Evolutionary conservation across 2,113 vertebrate genomes (phyloP), one percentile per base, ranked within the genome.

Genomic region (Galemys pyrenaicus): DNA sequence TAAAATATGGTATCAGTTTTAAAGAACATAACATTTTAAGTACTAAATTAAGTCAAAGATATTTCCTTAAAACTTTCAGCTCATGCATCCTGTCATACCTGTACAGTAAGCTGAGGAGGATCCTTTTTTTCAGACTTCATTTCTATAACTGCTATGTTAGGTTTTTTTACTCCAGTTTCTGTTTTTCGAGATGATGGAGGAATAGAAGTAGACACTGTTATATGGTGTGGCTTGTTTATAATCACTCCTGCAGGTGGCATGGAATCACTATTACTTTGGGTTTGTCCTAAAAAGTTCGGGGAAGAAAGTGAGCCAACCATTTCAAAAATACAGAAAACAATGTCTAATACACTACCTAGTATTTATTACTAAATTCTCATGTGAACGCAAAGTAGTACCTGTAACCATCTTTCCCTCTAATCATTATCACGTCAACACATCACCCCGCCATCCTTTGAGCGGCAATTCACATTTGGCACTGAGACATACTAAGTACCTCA

Each of bases 81-180:
- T 91, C 4, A 37, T 26, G 62, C 4, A 9, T 9, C n/a, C 26
- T 19, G 30, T 41, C 3, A 30, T 97, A 99, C 99, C 98, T 99
- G 99, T n/a, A 99, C 97, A 93, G 98, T 96, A 51, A 99, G 98
- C 8, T 98, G 97, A 73, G 98, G 97, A 11, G 96, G 97, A 16
- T 98, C 98, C 94, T 98, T 98, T 0, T 98, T 98, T 87, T 98
- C 97, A 0, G 97, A 99, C 90, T 64, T 98, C 98, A 98, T 95
- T 83, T 98, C 98, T 92, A 98, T 68, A 20, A 98, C 87, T 44
- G 98, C 98, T 56, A 98, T 56, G 19, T 98, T 98, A 78, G 98
- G 87, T 2, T 98, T 98, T 75, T 98, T 98, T 1, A 98, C 58
- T 84, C 95, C 95, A 3, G 62, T 39, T 0, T 92, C 78, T 65